Percentiles rank a stretch among this genome's conserved stretches.
These are phyloP conservation scores for Melipona quadrifasciata DNA, from an alignment of 1,140 invertebrate species.

Conservation along the genomic window DNA sequence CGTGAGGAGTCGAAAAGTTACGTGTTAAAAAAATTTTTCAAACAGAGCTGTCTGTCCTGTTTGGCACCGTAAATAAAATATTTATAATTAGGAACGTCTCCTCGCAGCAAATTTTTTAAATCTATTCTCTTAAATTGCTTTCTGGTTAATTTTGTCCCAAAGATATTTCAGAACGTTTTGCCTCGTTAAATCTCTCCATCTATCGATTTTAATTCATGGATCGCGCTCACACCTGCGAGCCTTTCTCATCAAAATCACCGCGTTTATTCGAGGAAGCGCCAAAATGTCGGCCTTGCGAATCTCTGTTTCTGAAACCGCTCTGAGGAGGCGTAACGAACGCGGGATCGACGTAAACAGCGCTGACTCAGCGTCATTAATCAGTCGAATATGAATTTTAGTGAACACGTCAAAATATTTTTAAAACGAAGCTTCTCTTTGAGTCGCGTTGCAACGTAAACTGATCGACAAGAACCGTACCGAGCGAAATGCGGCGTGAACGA, in stretches of 20 bases:
- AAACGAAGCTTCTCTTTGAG: constrained; percentile 55
- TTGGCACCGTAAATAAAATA: neutral
- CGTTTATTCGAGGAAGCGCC: neutral
- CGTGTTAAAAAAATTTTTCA: neutral
- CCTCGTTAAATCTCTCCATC: no score
- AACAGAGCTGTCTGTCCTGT: fast-evolving
- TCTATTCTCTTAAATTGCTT: neutral
- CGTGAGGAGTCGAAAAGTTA: no score
- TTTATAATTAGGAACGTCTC: neutral
- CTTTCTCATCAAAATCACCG: neutral
- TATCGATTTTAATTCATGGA: neutral
- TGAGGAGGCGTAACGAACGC: neutral
- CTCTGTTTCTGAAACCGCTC: neutral
- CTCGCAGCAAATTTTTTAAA: neutral
- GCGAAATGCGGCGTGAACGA: constrained; percentile 67
- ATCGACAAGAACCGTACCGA: constrained; percentile 31
- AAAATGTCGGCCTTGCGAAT: neutral
- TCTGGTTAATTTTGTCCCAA: neutral
- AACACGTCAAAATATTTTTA: constrained; percentile 76
- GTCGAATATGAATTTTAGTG: constrained; percentile 42
- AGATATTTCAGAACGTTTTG: neutral
- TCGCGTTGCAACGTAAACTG: constrained; percentile 34
- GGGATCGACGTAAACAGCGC: neutral
- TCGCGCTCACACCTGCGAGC: neutral
- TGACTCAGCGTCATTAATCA: constrained; percentile 52